phyloP scores from a whole-genome alignment of 2,113 vertebrate genomes.

The Leptobrachium leishanense region DNA sequence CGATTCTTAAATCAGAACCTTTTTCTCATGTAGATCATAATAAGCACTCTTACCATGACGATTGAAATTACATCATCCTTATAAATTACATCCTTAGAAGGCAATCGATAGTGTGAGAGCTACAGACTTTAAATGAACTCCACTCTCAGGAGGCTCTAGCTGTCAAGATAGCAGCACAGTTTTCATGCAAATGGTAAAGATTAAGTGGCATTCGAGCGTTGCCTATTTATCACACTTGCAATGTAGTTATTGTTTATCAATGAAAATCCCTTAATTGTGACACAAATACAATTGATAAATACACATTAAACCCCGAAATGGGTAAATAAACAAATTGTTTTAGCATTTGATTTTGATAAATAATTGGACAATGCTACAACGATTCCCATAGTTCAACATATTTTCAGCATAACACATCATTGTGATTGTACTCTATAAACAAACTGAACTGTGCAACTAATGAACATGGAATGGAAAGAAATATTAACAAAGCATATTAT shows the following conservation, averaged over 20 bases:
- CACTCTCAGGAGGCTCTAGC: constrained; percentile 33
- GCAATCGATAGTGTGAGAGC: constrained; percentile 30
- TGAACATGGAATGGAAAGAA: too few species aligned
- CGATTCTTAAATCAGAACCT: too few species aligned
- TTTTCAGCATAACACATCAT: neutral
- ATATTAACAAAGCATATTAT: too few species aligned
- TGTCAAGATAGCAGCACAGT: constrained; percentile 29
- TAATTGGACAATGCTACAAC: constrained; percentile 3
- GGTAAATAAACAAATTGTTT: constrained; percentile 36
- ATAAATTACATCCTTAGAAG: constrained; percentile 31
- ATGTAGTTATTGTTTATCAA: constrained; percentile 40
- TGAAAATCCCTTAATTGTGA: constrained; percentile 45
- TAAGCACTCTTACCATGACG: constrained; percentile 3
- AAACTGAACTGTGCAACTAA: neutral
- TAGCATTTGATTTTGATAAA: constrained; percentile 30
- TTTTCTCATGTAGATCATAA: too few species aligned
- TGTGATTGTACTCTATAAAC: neutral
- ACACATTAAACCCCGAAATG: constrained; percentile 13
- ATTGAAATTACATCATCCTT: constrained; percentile 32
- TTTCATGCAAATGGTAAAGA: constrained; percentile 40
- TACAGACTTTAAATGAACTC: constrained; percentile 37
- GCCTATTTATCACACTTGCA: constrained; percentile 34
- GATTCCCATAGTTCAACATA: neutral
- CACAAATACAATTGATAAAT: constrained; percentile 45
- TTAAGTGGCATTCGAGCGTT: constrained; percentile 35